Evolutionary conservation across 1,140 invertebrate species (phyloP), one percentile per base, ranked within the genome.

Genomic region (Drosophila sp.): DNA sequence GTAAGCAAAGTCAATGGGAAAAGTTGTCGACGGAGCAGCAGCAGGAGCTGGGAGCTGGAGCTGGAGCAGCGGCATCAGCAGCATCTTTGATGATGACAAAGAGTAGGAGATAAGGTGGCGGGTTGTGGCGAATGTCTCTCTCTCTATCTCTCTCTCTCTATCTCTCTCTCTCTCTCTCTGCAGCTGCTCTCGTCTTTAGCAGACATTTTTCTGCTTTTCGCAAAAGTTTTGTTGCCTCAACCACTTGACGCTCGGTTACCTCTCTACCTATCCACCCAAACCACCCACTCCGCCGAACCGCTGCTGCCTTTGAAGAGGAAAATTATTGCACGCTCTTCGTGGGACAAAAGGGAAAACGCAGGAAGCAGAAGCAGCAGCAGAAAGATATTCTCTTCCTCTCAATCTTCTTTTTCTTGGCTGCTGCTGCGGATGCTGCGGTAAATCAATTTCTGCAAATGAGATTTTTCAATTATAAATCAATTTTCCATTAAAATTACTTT

Each of bases 381-480:
- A 3, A 41, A 35, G 32, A n/a, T 25, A 50, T 50, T 50, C 44
- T 6, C 44, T 23, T 23, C 25, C 6, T 3, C 44, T 50, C 23
- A 27, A 8, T 50, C 44, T 27, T 50, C 44, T 58, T 40, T 38
- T 77, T 77, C 60, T 58, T 70, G 41, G 64, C 63, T 63, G 68
- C 72, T 64, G 72, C 68, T 86, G 87, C 66, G 82, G 87, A 72
- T 80, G 74, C 76, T 90, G 90, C 80, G 89, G 90, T 84, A 90
- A 91, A 91, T 91, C 90, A 91, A 91, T 91, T 91, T 90, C 85
- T 91, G 75, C 79, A 86, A 91, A 87, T 87, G 80, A 91, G 84
- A 89, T 89, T 89, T 91, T 91, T 91, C 90, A 91, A 91, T 91
- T 91, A 91, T 91, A 91, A 91, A 91, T 91, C 89, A 91, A 91